phyloP scores from a whole-genome alignment of 2,113 vertebrate genomes.

The Bubalus kerabau region DNA sequence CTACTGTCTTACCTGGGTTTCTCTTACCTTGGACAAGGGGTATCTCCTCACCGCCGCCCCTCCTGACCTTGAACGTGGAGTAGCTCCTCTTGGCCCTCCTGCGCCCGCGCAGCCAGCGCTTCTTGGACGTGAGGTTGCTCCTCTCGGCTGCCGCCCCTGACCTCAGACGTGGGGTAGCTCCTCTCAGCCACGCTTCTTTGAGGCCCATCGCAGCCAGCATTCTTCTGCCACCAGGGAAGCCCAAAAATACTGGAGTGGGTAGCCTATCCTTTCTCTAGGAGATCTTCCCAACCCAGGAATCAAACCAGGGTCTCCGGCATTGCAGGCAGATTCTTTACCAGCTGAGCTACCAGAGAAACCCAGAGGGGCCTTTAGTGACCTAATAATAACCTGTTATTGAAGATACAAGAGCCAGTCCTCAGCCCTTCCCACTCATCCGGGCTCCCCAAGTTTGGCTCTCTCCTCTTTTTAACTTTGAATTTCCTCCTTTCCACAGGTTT shows the following conservation, averaged over 20 bases:
- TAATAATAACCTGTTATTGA: neutral
- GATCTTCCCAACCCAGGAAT: neutral
- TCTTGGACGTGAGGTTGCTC: no score
- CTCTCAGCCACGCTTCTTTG: no score
- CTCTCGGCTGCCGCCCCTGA: no score
- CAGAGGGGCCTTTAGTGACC: neutral
- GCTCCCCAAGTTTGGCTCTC: neutral
- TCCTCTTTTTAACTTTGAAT: neutral
- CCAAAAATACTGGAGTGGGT: neutral
- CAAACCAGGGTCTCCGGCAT: neutral
- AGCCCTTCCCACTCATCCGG: neutral
- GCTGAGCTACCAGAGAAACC: neutral
- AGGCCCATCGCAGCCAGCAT: no score
- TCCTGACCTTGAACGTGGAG: no score
- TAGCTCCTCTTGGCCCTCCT: no score
- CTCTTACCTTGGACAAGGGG: no score
- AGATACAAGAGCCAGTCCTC: neutral
- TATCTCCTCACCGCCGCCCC: no score
- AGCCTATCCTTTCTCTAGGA: neutral
- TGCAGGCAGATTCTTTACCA: neutral
- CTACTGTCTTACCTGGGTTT: no score
- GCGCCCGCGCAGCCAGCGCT: no score
- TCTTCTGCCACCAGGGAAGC: neutral
- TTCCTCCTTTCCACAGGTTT: neutral
- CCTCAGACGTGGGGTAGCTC: no score